Evolutionary conservation across 2,888 invertebrate species (phyloP).

Genomic region (Andricus curvator): DNA sequence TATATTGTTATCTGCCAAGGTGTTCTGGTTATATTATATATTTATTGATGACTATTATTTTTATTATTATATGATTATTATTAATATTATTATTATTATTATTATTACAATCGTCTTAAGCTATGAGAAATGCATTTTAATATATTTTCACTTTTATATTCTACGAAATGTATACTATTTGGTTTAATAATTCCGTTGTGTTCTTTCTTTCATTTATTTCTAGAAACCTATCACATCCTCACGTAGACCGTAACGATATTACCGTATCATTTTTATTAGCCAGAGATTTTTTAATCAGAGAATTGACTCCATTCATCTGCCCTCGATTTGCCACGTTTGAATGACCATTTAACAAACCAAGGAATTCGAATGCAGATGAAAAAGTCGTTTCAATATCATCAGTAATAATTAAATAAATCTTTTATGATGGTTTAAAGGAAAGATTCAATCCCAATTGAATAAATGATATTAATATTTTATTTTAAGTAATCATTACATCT

Average conservation of each 20-base stretch:
- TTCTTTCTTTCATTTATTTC: constrained; percentile 66
- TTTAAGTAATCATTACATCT: constrained; percentile 39
- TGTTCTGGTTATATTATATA: constrained; percentile 78
- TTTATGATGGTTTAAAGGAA: neutral
- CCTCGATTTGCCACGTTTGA: neutral
- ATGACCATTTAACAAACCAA: constrained; percentile 16
- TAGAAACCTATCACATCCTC: constrained; percentile 73
- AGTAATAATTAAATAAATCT: constrained; percentile 10
- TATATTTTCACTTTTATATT: constrained; percentile 78
- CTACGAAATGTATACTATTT: constrained; percentile 77
- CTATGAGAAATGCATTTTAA: constrained; percentile 78
- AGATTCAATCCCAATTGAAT: constrained; percentile 20
- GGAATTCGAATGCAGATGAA: constrained; percentile 20
- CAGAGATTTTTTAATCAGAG: constrained; percentile 1
- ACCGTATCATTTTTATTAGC: constrained; percentile 31
- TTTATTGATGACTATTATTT: constrained; percentile 75
- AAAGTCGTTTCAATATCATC: constrained; percentile 12
- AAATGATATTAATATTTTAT: constrained; percentile 32
- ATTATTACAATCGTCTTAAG: constrained; percentile 71
- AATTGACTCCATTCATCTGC: constrained; percentile 35
- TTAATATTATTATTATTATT: constrained; percentile 61
- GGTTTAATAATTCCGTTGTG: constrained; percentile 76
- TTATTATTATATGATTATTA: constrained; percentile 63
- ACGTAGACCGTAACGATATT: constrained; percentile 35
- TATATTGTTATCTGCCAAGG: constrained; percentile 76